Evolutionary conservation across 2,888 invertebrate genomes (phyloP).

Genomic region (Aradus depressus): DNA sequence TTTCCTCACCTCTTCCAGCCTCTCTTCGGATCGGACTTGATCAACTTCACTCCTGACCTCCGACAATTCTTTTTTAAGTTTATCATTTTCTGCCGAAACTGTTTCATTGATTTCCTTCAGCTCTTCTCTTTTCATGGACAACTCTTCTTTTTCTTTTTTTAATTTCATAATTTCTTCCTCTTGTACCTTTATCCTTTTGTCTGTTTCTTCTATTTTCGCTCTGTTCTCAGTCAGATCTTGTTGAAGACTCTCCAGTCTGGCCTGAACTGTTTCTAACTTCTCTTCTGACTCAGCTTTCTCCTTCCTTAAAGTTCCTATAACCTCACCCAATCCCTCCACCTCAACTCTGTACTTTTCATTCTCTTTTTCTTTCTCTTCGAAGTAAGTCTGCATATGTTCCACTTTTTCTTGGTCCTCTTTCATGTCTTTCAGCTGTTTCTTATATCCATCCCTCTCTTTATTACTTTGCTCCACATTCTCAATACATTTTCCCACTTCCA

Average conservation of each 20-base stretch:
- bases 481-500: conserved; percentile 1
- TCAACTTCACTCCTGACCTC: neutral
- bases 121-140: conserved; percentile 32
- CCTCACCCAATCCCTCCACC: neutral
- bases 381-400: too few relatives aligned
- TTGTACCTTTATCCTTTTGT: conserved; percentile 31
- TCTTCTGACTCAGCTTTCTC: neutral
- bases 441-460: too few relatives aligned
- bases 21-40: conserved; percentile 6
- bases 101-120: conserved; percentile 2
- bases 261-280: neutral
- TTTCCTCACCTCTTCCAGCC: neutral
- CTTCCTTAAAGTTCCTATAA: neutral
- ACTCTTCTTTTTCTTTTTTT: conserved; percentile 34
- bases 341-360: neutral
- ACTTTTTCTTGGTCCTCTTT: too few relatives aligned
- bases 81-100: conserved; percentile 1
- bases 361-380: neutral
- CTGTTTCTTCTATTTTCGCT: conserved; percentile 21
- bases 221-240: neutral
- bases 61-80: neutral
- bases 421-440: too few relatives aligned
- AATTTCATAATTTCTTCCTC: conserved; percentile 34
- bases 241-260: neutral
- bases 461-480: too few relatives aligned